Conservation (phyloP, 1,140 invertebrate species). For the Pantala flavescens region DNA sequence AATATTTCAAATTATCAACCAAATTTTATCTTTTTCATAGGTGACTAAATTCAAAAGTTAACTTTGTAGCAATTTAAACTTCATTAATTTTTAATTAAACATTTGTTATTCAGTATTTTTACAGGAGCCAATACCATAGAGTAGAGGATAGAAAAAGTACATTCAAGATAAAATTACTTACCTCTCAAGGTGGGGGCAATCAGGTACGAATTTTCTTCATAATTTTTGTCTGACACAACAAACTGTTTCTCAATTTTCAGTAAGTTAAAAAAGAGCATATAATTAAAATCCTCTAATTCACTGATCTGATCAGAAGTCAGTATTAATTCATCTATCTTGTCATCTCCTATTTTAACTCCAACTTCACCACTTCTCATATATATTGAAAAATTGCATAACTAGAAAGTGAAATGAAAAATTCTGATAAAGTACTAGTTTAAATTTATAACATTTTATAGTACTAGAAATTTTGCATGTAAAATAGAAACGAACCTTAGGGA, state of each 20-base stretch:
- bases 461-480: background rate
- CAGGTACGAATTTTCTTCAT: constrained; percentile 55
- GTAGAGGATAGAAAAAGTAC: constrained; percentile 11
- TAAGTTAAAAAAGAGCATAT: constrained; percentile 59
- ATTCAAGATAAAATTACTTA: constrained; percentile 15
- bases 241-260: constrained; percentile 67
- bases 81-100: too few relatives aligned
- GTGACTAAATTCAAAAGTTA: too few relatives aligned
- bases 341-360: constrained; percentile 45
- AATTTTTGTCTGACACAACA: constrained; percentile 54
- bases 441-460: background rate
- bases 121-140: constrained; percentile 18
- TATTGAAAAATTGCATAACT: constrained; percentile 72
- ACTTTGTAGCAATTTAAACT: too few relatives aligned
- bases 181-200: constrained; percentile 53
- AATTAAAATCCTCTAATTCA: constrained; percentile 52
- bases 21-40: too few relatives aligned
- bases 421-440: background rate
- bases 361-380: constrained; percentile 76
- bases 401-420: constrained; percentile 20
- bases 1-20: too few relatives aligned
- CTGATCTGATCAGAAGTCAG: constrained; percentile 43
- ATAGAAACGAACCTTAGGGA: constrained; percentile 14
- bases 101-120: too few relatives aligned
- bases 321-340: constrained; percentile 36